These are phyloP conservation scores for Diadegma fenestrale DNA, from an alignment of 2,888 invertebrate species.

Conservation along the genomic window DNA sequence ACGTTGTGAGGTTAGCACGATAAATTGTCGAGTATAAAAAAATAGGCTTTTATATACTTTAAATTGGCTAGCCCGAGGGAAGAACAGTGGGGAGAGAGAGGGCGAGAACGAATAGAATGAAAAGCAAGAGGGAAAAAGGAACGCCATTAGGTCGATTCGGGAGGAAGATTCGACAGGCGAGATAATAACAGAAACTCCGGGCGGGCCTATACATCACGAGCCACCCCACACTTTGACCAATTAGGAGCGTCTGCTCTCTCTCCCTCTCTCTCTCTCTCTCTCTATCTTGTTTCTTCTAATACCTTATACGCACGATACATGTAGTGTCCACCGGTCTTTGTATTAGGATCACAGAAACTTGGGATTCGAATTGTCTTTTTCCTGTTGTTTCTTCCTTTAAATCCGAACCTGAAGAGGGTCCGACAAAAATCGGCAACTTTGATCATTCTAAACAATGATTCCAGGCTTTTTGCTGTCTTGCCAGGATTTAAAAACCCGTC, in stretches of 20 bases:
- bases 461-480: slow-evolving; percentile 31
- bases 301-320: slow-evolving; percentile 9
- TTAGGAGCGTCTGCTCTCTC: slow-evolving; percentile 73
- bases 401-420: slow-evolving; percentile 12
- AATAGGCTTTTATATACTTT: slow-evolving; percentile 74
- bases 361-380: slow-evolving; percentile 3
- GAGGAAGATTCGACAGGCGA: slow-evolving; percentile 76
- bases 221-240: slow-evolving; percentile 75
- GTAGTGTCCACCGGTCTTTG: slow-evolving; percentile 21
- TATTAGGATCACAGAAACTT: slow-evolving; percentile 30
- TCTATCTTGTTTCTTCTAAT: slow-evolving; percentile 35
- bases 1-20: slow-evolving; percentile 68
- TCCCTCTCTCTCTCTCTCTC: slow-evolving; percentile 13
- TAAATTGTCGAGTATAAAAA: slow-evolving; percentile 75
- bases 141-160: slow-evolving; percentile 74
- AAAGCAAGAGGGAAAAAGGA: slow-evolving; percentile 56
- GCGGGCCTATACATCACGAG: slow-evolving; percentile 78
- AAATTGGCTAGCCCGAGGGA: slow-evolving; percentile 77
- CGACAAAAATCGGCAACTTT: slow-evolving; percentile 59
- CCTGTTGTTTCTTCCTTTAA: slow-evolving; percentile 1
- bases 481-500: slow-evolving; percentile 1
- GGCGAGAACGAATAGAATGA: slow-evolving; percentile 20
- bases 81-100: slow-evolving; percentile 56
- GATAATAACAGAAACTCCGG: slow-evolving; percentile 75
- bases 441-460: slow-evolving; percentile 54